Base-by-base conservation (phyloP, 2,113 vertebrate genomes). In the Anolis carolinensis region DNA sequence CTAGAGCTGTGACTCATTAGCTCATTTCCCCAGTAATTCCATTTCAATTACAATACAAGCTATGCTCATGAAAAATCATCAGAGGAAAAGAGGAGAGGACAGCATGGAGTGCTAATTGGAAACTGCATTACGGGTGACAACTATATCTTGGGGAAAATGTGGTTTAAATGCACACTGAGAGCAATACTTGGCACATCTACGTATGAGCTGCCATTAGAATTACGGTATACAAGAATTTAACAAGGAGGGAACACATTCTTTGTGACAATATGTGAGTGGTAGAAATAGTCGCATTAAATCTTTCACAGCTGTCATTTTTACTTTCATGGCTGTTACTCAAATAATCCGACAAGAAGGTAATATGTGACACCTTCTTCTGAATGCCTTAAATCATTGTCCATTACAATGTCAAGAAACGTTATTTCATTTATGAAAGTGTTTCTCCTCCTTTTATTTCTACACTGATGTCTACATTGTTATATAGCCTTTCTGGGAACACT, bases 1-100 rank as follows among this genome's bases (percentile, higher is more conserved):
- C 94, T 0, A 0, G 89, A 91, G 74, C 52, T 23, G 90, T 94
- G 92, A 81, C 76, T 93, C 77, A 62, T 91, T 82, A 87, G 86
- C 48, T 81, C 81, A 90, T 91, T 93, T 91, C 73, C 89, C 91
- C 83, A 88, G 78, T 85, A 32, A 89, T 82, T 85, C 65, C 59
- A 30, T 85, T 90, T 92, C 85, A 85, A 87, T 39, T 9, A 89
- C 87, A 92, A 70, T 91, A 44, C 1, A 30, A 59, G 55, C 55
- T 59, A 30, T 89, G 44, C 73, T 85, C 62, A 85, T 87, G 92
- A 86, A 78, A 91, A 89, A 3, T 93, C 32, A 79, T 92, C 70
- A 89, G 87, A 32, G 88, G 84, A 90, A 32, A 8, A 34, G 52
- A 4, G 32, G 55, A 9, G 18, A 8, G 3, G 25, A 32, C 36